phyloP scores from a whole-genome alignment of 2,888 invertebrate genomes.

The Cephus spinipes region DNA sequence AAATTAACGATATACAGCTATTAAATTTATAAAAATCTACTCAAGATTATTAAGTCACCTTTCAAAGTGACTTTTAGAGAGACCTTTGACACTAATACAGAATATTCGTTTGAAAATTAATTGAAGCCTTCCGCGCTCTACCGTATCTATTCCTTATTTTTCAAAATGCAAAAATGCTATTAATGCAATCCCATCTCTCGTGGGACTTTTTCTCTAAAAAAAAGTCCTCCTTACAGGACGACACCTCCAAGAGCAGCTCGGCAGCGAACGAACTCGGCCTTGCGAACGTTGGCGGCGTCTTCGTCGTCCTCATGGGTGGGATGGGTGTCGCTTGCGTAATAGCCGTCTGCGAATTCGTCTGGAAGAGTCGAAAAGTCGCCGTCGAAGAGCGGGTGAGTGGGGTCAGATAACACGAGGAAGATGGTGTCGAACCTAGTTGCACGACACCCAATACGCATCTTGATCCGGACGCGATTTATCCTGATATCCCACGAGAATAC shows the following conservation, averaged over 20 bases:
- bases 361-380: slow-evolving; percentile 94
- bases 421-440: slow-evolving; percentile 33
- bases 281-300: slow-evolving; percentile 96
- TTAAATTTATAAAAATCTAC: no score
- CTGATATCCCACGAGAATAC: slow-evolving; percentile 57
- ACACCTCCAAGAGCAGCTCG: slow-evolving; percentile 86
- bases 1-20: no score
- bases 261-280: slow-evolving; percentile 91
- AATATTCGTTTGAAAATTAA: not conserved
- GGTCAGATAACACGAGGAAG: slow-evolving; percentile 52
- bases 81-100: not conserved
- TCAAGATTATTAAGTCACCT: not conserved
- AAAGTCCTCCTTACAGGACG: slow-evolving; percentile 72
- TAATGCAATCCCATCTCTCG: slow-evolving; percentile 22
- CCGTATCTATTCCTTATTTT: not conserved
- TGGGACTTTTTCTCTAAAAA: slow-evolving; percentile 11
- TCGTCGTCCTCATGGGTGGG: slow-evolving; percentile 94
- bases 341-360: slow-evolving; percentile 95
- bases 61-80: not conserved
- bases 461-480: slow-evolving; percentile 56
- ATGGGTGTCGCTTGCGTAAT: slow-evolving; percentile 92
- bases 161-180: slow-evolving; percentile 12
- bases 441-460: slow-evolving; percentile 42
- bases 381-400: slow-evolving; percentile 88
- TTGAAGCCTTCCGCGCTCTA: not conserved